Percentiles rank a stretch among this genome's conserved stretches.
Evolutionary conservation across 2,888 invertebrate species (phyloP).

Genomic region (Galerucella calmariensis): DNA sequence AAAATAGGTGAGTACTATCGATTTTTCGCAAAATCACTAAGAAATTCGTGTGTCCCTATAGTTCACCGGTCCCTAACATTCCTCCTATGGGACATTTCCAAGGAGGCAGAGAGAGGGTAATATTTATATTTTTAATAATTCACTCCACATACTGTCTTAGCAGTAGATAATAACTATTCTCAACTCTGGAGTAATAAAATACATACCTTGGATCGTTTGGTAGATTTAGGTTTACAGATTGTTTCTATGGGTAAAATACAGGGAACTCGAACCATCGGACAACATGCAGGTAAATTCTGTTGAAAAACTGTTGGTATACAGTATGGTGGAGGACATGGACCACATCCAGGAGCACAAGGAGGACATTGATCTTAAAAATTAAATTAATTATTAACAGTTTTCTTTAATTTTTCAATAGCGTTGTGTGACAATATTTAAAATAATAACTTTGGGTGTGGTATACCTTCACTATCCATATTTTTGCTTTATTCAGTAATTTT

Average conservation of each 20-base stretch:
- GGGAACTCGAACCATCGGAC: conserved; percentile 4
- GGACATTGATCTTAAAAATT: background rate
- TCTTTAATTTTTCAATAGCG: background rate
- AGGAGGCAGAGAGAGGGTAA: no score
- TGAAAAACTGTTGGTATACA: conserved; percentile 14
- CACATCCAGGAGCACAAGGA: conserved; percentile 4
- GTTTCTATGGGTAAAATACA: conserved; percentile 3
- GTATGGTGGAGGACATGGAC: conserved; percentile 16
- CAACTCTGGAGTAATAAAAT: background rate
- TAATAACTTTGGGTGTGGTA: background rate
- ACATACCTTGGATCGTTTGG: background rate
- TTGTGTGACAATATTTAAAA: background rate
- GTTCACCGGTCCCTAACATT: no score
- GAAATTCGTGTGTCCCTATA: no score
- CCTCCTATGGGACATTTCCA: no score
- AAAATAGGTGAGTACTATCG: no score
- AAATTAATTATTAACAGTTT: background rate
- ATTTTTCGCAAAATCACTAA: no score
- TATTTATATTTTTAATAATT: no score
- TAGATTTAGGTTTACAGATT: background rate
- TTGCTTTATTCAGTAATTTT: background rate
- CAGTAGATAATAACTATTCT: background rate
- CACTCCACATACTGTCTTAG: background rate
- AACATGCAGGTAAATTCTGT: conserved; percentile 4
- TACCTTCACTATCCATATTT: background rate